These are phyloP conservation scores for Pecten maximus DNA, from an alignment of 2,888 invertebrate genomes.

Conservation along the genomic window DNA sequence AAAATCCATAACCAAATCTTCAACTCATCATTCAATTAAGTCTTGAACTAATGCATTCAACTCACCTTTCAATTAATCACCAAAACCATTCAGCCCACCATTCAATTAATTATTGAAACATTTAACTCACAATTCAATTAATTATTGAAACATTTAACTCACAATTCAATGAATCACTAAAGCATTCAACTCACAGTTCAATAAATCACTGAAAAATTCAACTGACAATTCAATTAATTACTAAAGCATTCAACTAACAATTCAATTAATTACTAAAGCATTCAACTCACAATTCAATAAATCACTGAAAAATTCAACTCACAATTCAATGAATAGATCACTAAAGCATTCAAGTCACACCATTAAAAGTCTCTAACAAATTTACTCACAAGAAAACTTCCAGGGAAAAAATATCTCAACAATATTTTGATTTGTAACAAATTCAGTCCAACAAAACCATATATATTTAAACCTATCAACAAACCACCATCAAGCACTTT, in stretches of 20 bases:
- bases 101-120: background rate
- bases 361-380: too few species aligned
- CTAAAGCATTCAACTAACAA: background rate
- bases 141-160: background rate
- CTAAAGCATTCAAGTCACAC: too few species aligned
- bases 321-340: background rate
- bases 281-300: background rate
- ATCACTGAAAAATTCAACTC: background rate
- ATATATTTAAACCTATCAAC: too few species aligned
- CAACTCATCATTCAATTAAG: background rate
- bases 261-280: background rate
- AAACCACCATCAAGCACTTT: too few species aligned
- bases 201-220: background rate
- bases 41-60: background rate
- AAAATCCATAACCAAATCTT: background rate
- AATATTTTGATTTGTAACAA: too few species aligned
- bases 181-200: background rate
- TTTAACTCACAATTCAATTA: background rate
- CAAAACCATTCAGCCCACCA: background rate
- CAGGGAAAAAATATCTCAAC: too few species aligned
- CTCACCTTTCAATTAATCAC: background rate
- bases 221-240: background rate
- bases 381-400: too few species aligned
- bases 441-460: too few species aligned
- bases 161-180: background rate